phyloP scores from a whole-genome alignment of 2,888 invertebrate genomes.

The Abscondita cerata region DNA sequence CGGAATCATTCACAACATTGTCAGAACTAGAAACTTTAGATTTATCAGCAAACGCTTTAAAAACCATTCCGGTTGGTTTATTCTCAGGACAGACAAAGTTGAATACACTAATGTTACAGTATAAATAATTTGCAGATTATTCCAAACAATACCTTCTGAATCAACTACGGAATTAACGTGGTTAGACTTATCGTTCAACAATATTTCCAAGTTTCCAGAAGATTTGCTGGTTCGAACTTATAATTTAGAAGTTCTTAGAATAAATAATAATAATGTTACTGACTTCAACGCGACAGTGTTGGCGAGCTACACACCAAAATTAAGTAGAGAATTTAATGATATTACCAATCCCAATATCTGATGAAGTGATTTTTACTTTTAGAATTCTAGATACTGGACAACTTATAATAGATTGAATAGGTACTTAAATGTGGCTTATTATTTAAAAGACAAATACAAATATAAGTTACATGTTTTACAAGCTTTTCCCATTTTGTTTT shows the following conservation, averaged over 20 bases:
- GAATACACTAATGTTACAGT: slow-evolving; percentile 6
- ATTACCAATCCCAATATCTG: too few species aligned
- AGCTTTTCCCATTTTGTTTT: too few species aligned
- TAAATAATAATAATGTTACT: slow-evolving; percentile 16
- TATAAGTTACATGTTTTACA: too few species aligned
- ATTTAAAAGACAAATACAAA: too few species aligned
- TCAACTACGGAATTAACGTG: background rate
- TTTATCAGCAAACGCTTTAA: slow-evolving; percentile 73
- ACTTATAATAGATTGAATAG: too few species aligned
- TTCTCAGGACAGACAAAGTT: slow-evolving; percentile 13
- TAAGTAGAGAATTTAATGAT: slow-evolving; percentile 17
- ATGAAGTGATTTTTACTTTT: too few species aligned
- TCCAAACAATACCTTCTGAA: slow-evolving; percentile 8
- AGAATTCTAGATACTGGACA: too few species aligned
- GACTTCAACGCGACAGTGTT: slow-evolving; percentile 18
- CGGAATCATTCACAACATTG: slow-evolving; percentile 68
- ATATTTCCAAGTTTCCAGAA: slow-evolving; percentile 10
- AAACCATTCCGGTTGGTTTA: slow-evolving; percentile 52
- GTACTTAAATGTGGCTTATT: too few species aligned
- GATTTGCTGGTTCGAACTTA: slow-evolving; percentile 11
- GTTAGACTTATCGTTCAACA: slow-evolving; percentile 21
- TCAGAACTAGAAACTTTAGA: slow-evolving; percentile 67
- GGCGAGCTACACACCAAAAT: slow-evolving; percentile 12
- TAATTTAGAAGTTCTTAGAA: slow-evolving; percentile 16
- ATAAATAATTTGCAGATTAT: background rate